Percentiles rank a stretch among this genome's conserved stretches.
Conservation (phyloP, 2,797 vertebrate genomes). For the Mastacembelus armatus region DNA sequence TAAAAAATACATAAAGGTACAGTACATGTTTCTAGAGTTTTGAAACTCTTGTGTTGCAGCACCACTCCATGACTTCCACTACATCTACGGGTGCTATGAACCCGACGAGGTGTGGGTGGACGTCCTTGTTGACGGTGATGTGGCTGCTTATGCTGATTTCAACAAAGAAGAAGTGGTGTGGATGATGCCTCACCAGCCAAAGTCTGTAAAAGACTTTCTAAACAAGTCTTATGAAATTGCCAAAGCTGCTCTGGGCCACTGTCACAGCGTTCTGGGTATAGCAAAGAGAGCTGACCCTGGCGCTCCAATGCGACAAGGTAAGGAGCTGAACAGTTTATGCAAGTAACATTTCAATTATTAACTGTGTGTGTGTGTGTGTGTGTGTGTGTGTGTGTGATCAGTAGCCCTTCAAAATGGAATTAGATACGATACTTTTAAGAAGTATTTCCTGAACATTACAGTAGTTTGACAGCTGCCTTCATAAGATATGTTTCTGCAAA, state of each 20-base stretch:
- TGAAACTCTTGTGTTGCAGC: constrained; percentile 14
- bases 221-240: background rate
- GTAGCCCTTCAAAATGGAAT: no score
- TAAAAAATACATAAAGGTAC: no score
- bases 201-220: background rate
- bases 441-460: no score
- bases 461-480: no score
- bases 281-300: background rate
- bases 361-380: no score
- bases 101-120: constrained; percentile 15
- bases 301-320: constrained; percentile 18
- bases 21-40: background rate
- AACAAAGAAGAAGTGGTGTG: constrained; percentile 8
- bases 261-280: constrained; percentile 5
- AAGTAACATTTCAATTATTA: no score
- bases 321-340: no score
- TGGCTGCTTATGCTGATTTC: constrained; percentile 19
- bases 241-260: constrained; percentile 2
- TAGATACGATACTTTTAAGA: no score
- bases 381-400: no score
- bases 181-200: background rate
- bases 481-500: no score
- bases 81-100: constrained; percentile 31
- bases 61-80: constrained; percentile 7
- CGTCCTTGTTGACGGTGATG: background rate